Evolutionary conservation across 2,888 invertebrate species (phyloP).

Genomic region (Taphrorychus bicolor): DNA sequence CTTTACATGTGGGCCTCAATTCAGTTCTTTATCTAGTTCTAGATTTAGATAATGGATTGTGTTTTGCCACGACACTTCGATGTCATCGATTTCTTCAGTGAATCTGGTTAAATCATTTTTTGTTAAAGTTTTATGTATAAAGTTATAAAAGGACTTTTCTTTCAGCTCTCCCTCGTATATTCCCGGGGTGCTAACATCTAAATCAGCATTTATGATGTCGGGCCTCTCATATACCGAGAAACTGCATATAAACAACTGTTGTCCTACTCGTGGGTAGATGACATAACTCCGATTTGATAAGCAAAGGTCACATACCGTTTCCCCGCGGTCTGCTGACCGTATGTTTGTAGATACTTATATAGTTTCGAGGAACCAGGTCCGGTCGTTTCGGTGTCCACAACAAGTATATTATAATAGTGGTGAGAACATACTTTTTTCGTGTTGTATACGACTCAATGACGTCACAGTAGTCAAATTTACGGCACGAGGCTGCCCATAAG

Average conservation of each 20-base stretch:
- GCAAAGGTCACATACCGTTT: constrained; percentile 19
- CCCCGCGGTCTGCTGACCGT: neutral
- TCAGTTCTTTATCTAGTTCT: no score
- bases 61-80: no score
- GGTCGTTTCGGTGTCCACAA: neutral
- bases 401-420: neutral
- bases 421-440: no score
- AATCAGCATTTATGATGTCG: constrained; percentile 4
- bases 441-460: no score
- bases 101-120: neutral
- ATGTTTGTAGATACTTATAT: no score
- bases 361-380: neutral
- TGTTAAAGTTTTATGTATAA: neutral
- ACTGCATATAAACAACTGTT: constrained; percentile 22
- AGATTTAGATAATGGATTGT: no score
- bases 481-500: constrained; percentile 14
- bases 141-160: neutral
- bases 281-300: constrained; percentile 22
- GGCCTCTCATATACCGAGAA: constrained; percentile 22
- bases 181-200: neutral
- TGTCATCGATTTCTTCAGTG: no score
- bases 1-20: no score
- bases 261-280: constrained; percentile 20
- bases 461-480: constrained; percentile 22
- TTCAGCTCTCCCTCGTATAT: neutral